Conservation (phyloP, 2,797 vertebrate genomes). For the Buphagus erythrorhynchus region DNA sequence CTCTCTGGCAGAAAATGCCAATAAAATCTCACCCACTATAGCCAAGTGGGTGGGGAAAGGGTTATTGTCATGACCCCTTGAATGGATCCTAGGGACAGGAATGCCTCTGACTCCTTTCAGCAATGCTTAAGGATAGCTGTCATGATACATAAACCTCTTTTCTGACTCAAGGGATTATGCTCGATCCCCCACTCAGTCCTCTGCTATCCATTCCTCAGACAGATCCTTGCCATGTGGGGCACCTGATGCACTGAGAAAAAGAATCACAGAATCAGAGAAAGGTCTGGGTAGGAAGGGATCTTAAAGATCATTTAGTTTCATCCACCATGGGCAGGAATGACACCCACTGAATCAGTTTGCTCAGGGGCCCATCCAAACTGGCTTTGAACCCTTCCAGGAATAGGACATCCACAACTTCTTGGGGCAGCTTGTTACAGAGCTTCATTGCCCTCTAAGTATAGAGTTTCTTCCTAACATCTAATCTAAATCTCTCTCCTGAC, state of each 20-base stretch:
- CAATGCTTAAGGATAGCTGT: neutral
- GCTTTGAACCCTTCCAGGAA: neutral
- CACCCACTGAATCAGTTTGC: neutral
- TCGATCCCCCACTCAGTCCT: rapidly evolving
- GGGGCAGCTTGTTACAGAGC: neutral
- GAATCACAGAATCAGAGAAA: neutral
- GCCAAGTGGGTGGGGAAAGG: neutral
- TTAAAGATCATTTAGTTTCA: neutral
- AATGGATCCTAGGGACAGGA: neutral
- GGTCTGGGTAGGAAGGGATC: neutral
- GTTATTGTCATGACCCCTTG: neutral
- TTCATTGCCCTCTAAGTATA: neutral
- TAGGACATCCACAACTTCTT: neutral
- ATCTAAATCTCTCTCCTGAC: neutral
- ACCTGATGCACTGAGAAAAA: neutral
- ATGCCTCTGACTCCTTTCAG: neutral
- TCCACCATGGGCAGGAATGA: neutral
- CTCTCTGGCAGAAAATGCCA: neutral
- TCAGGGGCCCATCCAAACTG: neutral
- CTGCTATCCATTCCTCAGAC: neutral
- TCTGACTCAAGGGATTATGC: neutral
- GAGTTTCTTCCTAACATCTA: neutral
- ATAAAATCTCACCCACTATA: neutral
- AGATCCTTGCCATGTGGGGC: rapidly evolving
- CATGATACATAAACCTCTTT: neutral